Evolutionary conservation across 2,888 invertebrate genomes (phyloP).

Genomic region (Caenorhabditis panamensis): DNA sequence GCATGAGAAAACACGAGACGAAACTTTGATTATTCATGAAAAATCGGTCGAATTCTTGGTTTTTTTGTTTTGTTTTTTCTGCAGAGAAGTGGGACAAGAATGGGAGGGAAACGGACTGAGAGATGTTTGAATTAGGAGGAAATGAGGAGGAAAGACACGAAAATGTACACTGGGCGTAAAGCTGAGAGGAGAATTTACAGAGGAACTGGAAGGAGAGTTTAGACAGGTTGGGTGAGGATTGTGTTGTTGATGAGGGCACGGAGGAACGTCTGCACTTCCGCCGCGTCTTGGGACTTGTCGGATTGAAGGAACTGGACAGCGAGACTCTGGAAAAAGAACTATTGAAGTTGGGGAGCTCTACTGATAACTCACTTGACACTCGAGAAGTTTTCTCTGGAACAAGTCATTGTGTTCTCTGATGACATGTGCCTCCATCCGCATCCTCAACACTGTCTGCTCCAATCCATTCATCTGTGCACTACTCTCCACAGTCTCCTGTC

Average conservation of each 20-base stretch:
- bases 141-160: constrained; percentile 1
- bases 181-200: not conserved
- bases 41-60: not conserved
- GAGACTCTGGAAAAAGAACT: constrained; percentile 4
- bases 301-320: constrained; percentile 24
- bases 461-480: constrained; percentile 47
- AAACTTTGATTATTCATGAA: constrained; percentile 1
- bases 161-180: constrained; percentile 1
- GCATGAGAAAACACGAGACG: not conserved
- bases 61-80: not conserved
- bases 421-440: constrained; percentile 48
- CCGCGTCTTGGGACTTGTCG: constrained; percentile 3
- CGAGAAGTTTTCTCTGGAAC: constrained; percentile 62
- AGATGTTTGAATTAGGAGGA: not conserved
- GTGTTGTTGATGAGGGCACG: constrained; percentile 33
- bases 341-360: not conserved
- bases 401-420: constrained; percentile 65
- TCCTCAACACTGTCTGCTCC: constrained; percentile 51
- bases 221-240: constrained; percentile 11
- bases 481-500: constrained; percentile 58
- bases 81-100: not conserved
- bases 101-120: not conserved
- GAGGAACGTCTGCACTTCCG: constrained; percentile 22
- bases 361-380: constrained; percentile 57
- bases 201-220: not conserved